Percentiles rank a stretch among this genome's conserved stretches.
phyloP scores from a whole-genome alignment of 2,797 vertebrate genomes.

The Gallinago stenura region DNA sequence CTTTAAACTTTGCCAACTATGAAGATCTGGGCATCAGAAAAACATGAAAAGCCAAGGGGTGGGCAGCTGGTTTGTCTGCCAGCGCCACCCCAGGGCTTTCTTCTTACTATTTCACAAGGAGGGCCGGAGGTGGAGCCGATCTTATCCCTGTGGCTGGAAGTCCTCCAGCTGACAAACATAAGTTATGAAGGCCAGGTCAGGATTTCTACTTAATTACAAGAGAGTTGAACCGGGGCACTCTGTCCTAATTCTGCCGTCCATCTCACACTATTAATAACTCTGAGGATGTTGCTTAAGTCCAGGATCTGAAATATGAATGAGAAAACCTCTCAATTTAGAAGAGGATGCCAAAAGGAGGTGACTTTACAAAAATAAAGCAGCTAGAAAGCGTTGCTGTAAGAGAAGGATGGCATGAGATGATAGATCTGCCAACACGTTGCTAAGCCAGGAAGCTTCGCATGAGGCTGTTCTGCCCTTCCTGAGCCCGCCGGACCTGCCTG shows the following conservation, averaged over 20 bases:
- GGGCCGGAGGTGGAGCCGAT: not conserved
- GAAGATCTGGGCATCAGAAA: not conserved
- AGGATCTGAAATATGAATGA: slow-evolving; percentile 69
- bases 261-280: slow-evolving; percentile 71
- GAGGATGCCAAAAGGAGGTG: slow-evolving; percentile 8
- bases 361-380: slow-evolving; percentile 1
- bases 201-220: slow-evolving; percentile 1
- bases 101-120: not conserved
- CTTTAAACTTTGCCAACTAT: not conserved
- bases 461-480: not conserved
- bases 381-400: not conserved
- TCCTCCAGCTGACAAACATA: not conserved
- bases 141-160: not conserved
- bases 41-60: not conserved
- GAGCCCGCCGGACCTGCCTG: not conserved
- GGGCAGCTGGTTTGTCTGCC: not conserved
- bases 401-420: not conserved
- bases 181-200: not conserved
- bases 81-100: not conserved
- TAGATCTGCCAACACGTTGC: not conserved
- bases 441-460: not conserved
- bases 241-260: slow-evolving; percentile 65
- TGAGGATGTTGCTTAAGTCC: slow-evolving; percentile 43
- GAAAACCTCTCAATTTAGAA: slow-evolving; percentile 30
- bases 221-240: slow-evolving; percentile 27